Base-by-base conservation (phyloP, 2,888 invertebrate species). In the Epinotia nisella region DNA sequence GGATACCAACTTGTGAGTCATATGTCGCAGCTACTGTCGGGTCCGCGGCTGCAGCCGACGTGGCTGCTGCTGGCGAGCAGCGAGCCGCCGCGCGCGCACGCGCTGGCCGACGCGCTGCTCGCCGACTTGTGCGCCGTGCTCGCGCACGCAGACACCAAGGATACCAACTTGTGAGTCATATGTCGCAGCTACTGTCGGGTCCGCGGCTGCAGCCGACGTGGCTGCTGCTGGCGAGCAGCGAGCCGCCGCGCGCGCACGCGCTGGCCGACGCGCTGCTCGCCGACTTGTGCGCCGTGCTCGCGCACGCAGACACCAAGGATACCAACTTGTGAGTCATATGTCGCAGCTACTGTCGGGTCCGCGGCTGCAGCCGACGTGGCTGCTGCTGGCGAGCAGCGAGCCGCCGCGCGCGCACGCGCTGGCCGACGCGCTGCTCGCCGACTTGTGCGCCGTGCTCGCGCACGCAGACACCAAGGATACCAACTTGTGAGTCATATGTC, bases 81-180 rank as follows among this genome's bases (percentile, higher is more conserved):
- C 56, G 87, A 90, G 61, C 77, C 82, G 2, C 83, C 82, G 2
- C 70, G 76, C 3, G 82, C 88, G 3, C 84, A 81, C 81, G 87
- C 83, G 67, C 78, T 86, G 15, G 89, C 93, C 0, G 92, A 91
- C 53, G 78, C 80, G 1, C 79, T 93, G 39, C 78, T 93, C 0
- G 76, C 88, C 0, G 92, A 93, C 71, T 80, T 97, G 76, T 96
- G 96, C 81, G 94, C 95, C 60, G 92, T 97, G 29, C 88, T 97
- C 15, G 94, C 96, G 55, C 92, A 94, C 60, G 95, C 96, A 49
- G 98, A 98, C 84, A 97, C 97, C 39, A 98, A 98, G 88, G 95
- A 96, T 78, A 98, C 97, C 10, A 98, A 98, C 89, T 98, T 98
- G 98, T 98, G 92, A 96, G 97, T 95, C n/a, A n/a, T n/a, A n/a